Evolutionary conservation across 2,888 invertebrate genomes (phyloP).

Genomic region (Dynastes maya): DNA sequence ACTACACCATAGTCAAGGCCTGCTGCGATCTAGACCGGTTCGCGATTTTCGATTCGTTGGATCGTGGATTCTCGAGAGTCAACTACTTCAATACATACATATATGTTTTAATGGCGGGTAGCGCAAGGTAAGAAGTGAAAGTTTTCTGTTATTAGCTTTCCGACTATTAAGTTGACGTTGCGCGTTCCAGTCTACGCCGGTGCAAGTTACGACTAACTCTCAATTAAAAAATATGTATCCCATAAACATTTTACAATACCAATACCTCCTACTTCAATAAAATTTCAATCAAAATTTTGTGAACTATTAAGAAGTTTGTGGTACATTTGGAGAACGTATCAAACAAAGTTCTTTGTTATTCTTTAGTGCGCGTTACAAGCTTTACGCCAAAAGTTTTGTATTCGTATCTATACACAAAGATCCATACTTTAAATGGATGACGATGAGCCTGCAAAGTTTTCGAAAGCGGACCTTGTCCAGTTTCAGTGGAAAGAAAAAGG

Average conservation of each 20-base stretch:
- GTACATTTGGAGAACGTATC: conserved; percentile 6
- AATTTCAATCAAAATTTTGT: too few relatives aligned
- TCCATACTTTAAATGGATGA: conserved; percentile 37
- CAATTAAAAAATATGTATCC: conserved; percentile 6
- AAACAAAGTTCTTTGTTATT: conserved; percentile 9
- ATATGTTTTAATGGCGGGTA: conserved; percentile 47
- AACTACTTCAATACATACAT: conserved; percentile 30
- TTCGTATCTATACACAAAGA: neutral
- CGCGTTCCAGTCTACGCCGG: conserved; percentile 30
- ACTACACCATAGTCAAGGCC: conserved; percentile 42
- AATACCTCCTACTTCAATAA: too few relatives aligned
- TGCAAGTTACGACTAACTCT: neutral
- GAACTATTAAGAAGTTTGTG: neutral
- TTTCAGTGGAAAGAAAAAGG: conserved; percentile 44
- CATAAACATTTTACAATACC: neutral
- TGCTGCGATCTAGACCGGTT: conserved; percentile 37
- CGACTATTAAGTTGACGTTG: conserved; percentile 36
- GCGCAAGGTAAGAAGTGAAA: conserved; percentile 53
- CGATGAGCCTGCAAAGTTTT: conserved; percentile 38
- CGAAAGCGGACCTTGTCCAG: conserved; percentile 45
- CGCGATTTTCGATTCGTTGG: conserved; percentile 21
- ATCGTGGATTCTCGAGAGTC: conserved; percentile 32
- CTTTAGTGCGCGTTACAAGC: neutral
- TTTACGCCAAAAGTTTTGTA: neutral
- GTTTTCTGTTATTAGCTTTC: conserved; percentile 50